phyloP scores from a whole-genome alignment of 2,888 invertebrate genomes.

The Beris morrisii region DNA sequence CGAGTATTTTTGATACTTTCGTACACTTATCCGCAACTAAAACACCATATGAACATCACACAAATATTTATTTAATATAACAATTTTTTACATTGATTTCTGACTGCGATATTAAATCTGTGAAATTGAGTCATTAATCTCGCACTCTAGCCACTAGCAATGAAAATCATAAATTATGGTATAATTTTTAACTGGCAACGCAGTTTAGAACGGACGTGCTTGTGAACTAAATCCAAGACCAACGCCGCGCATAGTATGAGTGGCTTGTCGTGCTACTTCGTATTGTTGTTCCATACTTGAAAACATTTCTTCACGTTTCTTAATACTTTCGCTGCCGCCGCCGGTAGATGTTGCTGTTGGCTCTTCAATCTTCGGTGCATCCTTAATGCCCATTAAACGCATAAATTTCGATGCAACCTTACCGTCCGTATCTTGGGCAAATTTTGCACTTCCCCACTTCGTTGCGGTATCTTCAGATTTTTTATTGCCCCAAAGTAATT shows the following conservation, averaged over 20 bases:
- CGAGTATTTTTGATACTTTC: too few relatives aligned
- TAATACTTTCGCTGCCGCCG: slow-evolving; percentile 48
- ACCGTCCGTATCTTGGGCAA: slow-evolving; percentile 89
- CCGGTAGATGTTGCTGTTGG: slow-evolving; percentile 5
- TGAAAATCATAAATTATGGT: slow-evolving; percentile 9
- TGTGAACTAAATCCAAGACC: slow-evolving; percentile 75
- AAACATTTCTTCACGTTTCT: slow-evolving; percentile 76
- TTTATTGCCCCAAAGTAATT: slow-evolving; percentile 87
- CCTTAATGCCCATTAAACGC: slow-evolving; percentile 93
- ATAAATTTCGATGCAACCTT: slow-evolving; percentile 93
- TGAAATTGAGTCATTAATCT: too few relatives aligned
- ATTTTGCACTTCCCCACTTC: slow-evolving; percentile 83
- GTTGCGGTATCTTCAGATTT: slow-evolving; percentile 57
- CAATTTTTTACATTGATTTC: slow-evolving; percentile 22
- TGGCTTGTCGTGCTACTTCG: slow-evolving; percentile 91
- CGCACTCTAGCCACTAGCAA: too few relatives aligned
- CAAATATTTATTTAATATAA: slow-evolving; percentile 29
- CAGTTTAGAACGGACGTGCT: slow-evolving; percentile 52
- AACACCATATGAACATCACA: slow-evolving; percentile 23
- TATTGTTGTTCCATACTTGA: slow-evolving; percentile 94
- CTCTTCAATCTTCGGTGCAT: slow-evolving; percentile 43
- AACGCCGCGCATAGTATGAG: slow-evolving; percentile 92
- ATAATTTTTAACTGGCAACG: slow-evolving; percentile 14
- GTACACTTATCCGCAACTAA: too few relatives aligned
- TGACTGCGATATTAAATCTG: slow-evolving; percentile 13